A percentile compares a stretch with the other conserved stretches of the same genome.
Evolutionary conservation across 1,140 invertebrate genomes (phyloP).

Genomic region (Pogonus chalceus): DNA sequence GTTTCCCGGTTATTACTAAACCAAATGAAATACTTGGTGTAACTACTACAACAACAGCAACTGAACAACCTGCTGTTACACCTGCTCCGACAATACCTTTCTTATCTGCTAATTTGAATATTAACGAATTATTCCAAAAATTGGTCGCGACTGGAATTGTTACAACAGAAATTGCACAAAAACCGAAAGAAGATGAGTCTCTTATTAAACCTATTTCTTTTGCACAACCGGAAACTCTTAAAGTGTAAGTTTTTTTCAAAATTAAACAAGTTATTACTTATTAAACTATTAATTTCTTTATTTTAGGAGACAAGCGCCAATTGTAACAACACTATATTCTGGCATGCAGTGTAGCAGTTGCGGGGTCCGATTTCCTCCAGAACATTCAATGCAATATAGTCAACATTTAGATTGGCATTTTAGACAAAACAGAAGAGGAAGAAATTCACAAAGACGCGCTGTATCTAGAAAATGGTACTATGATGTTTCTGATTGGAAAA

Average conservation of each 20-base stretch:
- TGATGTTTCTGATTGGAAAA: conserved; percentile 82
- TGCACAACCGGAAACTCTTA: conserved; percentile 59
- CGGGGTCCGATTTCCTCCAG: conserved; percentile 78
- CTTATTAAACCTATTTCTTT: conserved; percentile 52
- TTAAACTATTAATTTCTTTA: conserved; percentile 14
- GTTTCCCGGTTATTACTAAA: background rate
- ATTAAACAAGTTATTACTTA: conserved; percentile 7
- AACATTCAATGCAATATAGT: conserved; percentile 78
- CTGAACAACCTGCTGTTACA: conserved; percentile 24
- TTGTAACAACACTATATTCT: conserved; percentile 61
- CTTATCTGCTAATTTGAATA: conserved; percentile 46
- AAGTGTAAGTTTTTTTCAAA: conserved; percentile 47
- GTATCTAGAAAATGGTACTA: conserved; percentile 84
- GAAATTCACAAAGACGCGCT: conserved; percentile 72
- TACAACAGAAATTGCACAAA: conserved; percentile 35
- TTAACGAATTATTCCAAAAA: conserved; percentile 74
- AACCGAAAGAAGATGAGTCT: conserved; percentile 36
- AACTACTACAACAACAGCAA: conserved; percentile 24
- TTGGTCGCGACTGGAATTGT: conserved; percentile 78
- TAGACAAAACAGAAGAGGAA: conserved; percentile 78
- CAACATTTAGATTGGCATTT: conserved; percentile 98
- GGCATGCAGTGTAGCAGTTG: conserved; percentile 94
- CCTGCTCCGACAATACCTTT: conserved; percentile 13
- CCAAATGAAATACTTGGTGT: background rate
- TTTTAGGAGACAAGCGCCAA: conserved; percentile 49